Evolutionary conservation across 2,888 invertebrate genomes (phyloP).

Genomic region (Phortica magna): DNA sequence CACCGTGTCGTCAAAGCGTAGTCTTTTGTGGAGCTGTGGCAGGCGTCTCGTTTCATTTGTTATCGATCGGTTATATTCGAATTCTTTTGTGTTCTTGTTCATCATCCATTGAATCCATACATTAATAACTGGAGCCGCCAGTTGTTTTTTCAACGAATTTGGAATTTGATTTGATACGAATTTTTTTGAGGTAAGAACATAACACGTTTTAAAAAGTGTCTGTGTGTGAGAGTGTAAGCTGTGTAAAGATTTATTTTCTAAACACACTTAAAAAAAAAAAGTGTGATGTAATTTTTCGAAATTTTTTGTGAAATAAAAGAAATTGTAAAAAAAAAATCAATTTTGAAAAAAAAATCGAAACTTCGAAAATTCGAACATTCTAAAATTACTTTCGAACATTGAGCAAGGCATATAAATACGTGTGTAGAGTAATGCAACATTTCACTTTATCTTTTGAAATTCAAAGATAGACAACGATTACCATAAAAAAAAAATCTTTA

Average conservation of each 20-base stretch:
- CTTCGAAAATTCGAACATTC: conserved; percentile 36
- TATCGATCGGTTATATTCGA: conserved; percentile 24
- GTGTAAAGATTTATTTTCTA: conserved; percentile 21
- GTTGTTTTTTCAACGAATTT: conserved; percentile 14
- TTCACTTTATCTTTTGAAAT: conserved; percentile 44
- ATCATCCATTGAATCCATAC: conserved; percentile 8
- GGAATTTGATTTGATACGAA: conserved; percentile 18
- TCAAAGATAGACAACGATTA: conserved; percentile 16
- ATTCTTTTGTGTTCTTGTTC: conserved; percentile 29
- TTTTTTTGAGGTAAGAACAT: conserved; percentile 25
- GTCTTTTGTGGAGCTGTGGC: conserved; percentile 68
- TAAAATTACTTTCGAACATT: conserved; percentile 38
- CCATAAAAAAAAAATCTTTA: not conserved
- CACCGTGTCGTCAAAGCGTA: conserved; percentile 56
- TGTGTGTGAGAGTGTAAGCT: not conserved
- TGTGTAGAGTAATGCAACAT: not conserved
- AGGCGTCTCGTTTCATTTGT: conserved; percentile 52
- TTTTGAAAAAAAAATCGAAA: conserved; percentile 13
- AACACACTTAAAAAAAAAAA: conserved; percentile 35
- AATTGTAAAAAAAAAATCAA: conserved; percentile 2
- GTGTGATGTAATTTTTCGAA: conserved; percentile 23
- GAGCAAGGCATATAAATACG: conserved; percentile 35
- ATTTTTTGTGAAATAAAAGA: conserved; percentile 1
- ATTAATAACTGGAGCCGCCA: conserved; percentile 19
- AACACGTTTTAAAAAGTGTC: conserved; percentile 34